Evolutionary conservation across 1,140 invertebrate species (phyloP).

Genomic region (Nylanderia fulva): DNA sequence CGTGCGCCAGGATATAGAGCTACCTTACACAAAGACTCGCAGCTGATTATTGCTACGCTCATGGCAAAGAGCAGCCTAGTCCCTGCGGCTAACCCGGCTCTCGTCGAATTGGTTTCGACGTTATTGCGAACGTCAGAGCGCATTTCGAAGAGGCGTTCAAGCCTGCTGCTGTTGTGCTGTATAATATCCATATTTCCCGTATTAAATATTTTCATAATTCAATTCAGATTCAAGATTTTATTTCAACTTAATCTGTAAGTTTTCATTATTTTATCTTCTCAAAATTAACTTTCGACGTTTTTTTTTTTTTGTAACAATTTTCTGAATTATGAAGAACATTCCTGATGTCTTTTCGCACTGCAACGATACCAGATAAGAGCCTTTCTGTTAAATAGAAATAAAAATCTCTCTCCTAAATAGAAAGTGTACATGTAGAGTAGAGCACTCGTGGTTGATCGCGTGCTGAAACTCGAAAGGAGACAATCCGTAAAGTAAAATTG

Average conservation of each 20-base stretch:
- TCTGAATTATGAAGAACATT: neutral
- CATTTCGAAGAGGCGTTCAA: neutral
- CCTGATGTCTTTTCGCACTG: neutral
- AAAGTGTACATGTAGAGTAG: neutral
- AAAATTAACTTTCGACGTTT: neutral
- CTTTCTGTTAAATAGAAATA: neutral
- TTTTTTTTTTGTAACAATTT: neutral
- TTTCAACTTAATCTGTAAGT: neutral
- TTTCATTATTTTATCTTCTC: neutral
- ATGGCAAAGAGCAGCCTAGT: conserved; percentile 52
- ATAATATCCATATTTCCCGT: too few relatives aligned
- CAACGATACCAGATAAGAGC: too few relatives aligned
- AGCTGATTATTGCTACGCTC: conserved; percentile 66
- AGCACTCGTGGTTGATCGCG: neutral
- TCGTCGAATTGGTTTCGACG: conserved; percentile 11
- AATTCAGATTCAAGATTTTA: neutral
- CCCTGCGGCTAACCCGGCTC: neutral
- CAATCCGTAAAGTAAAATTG: conserved; percentile 67
- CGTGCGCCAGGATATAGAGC: conserved; percentile 55
- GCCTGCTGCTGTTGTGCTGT: neutral
- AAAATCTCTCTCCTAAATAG: neutral
- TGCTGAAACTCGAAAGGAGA: neutral
- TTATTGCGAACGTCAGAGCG: conserved; percentile 3
- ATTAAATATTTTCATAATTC: neutral
- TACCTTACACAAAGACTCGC: conserved; percentile 53